Base-by-base conservation (phyloP, 2,888 invertebrate species). In the Netelia fuscicornis region DNA sequence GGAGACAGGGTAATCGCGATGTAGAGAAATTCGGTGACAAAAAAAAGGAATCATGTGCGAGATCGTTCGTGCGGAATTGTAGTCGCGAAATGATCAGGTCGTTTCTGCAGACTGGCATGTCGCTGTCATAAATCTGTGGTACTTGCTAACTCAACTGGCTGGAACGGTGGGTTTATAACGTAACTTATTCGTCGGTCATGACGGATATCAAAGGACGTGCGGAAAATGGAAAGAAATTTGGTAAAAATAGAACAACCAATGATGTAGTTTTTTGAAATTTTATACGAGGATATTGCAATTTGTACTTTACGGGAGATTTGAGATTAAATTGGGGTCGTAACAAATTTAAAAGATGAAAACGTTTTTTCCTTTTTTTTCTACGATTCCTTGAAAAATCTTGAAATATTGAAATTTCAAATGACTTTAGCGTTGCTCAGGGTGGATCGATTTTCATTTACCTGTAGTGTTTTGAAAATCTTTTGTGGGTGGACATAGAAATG, bases 121-220 rank as follows among this genome's bases (percentile, higher is more conserved):
- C 86, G 86, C 86, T 81, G 87, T 91, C 90, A 90, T 92, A 92
- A 92, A 92, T 92, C 89, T 91, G 87, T 84, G 89, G 88, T 89
- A 87, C 89, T 91, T 89, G 82, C 88, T 86, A 86, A 87, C 86
- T 88, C 76, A 81, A 82, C 37, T 75, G 83, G 83, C 72, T 64
- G 72, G 72, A 84, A 85, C 81, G n/a, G 83, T 85, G 89, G 91
- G 90, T 91, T 91, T 92, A 90, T 90, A 90, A 90, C 90, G 88
- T 88, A 88, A 89, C 86, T 84, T 78, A 30, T n/a, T 64, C 79
- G 44, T 60, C 37, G 65, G 65, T 44, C 84, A 81, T 60, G 83
- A 54, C 37, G 75, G 20, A 76, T 80, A 74, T 20, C 25, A 48
- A 67, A 74, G 70, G 71, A 65, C 30, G 30, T 30, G 52, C 25